Base-by-base conservation (phyloP, 2,888 invertebrate genomes). In the Rutpela maculata region DNA sequence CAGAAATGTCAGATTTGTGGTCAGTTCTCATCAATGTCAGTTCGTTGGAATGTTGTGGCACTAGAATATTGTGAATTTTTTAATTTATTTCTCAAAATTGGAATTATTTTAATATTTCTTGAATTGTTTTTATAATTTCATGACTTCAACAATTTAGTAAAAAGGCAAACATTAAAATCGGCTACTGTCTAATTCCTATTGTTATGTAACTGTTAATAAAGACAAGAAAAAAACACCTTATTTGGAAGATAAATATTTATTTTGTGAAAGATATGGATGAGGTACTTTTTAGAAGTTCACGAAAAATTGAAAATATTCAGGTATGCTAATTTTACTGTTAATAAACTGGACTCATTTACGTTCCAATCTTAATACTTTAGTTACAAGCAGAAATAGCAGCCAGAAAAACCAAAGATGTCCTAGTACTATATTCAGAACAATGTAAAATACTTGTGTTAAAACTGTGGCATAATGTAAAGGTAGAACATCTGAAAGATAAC, bases 271-370 rank as follows among this genome's bases (percentile, higher is more conserved):
- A 88, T n/a, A n/a, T 89, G 89, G 89, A 89, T 76, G 89, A 88
- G 81, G 80, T 89, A 69, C 68, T 88, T 62, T 89, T 89, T 80
- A 82, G 88, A 79, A 86, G 88, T 75, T 84, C 88, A 0, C 88
- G 88, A 80, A 88, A 85, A 82, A 63, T 89, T n/a, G 89, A 89
- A 81, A 85, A 84, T 78, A 83, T 89, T 12, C 89, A 89, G 86
- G 89, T 89, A 84, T 77, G 56, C 38, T 68, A 60, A 31, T 70
- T 60, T 62, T 31, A 57, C 15, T 57, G 69, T 68, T 57, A 66
- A n/a, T 22, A 22, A 59, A 12, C 6, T 9, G 11, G 15, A 43
- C 50, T 22, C 6, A 18, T 66, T 66, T 66, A 15, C 19, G 6
- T 26, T n/a, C n/a, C 31, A 10, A 31, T 38, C 1, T 63, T 0